Conservation (phyloP, 2,113 vertebrate species). For the Leptobrachium ailaonicum region DNA sequence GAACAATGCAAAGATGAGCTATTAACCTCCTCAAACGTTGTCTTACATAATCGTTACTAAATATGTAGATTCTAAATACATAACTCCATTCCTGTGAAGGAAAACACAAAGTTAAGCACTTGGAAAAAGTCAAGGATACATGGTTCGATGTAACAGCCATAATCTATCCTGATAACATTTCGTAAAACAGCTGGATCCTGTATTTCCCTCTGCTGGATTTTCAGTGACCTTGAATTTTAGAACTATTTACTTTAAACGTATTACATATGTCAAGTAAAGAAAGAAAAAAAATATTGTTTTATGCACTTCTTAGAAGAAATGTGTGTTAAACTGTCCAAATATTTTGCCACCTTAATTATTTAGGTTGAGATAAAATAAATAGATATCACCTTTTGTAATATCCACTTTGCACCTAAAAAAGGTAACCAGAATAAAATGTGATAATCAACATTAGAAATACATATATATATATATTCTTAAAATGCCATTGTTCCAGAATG, state of each 20-base stretch:
- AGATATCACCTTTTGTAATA: background rate
- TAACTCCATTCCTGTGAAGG: too few species aligned
- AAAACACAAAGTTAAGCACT: too few species aligned
- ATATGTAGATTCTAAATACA: too few species aligned
- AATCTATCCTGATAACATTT: background rate
- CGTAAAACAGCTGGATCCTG: slow-evolving; percentile 54
- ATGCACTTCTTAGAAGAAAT: background rate
- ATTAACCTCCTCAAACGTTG: too few species aligned
- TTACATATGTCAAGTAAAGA: slow-evolving; percentile 48
- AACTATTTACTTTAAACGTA: slow-evolving; percentile 51
- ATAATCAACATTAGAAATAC: too few species aligned
- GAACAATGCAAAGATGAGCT: too few species aligned
- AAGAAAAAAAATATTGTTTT: slow-evolving; percentile 11
- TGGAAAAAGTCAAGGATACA: background rate
- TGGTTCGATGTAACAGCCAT: background rate
- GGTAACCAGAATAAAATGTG: background rate
- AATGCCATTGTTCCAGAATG: too few species aligned
- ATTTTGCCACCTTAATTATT: slow-evolving; percentile 30
- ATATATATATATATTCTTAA: too few species aligned
- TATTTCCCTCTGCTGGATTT: slow-evolving; percentile 52
- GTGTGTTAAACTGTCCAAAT: slow-evolving; percentile 33
- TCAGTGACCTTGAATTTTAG: slow-evolving; percentile 52
- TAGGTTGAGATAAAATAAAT: background rate
- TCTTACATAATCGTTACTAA: too few species aligned
- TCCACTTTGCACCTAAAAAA: background rate